Base-by-base conservation (phyloP, 1,140 invertebrate genomes). In the Zelostemma sp. region DNA sequence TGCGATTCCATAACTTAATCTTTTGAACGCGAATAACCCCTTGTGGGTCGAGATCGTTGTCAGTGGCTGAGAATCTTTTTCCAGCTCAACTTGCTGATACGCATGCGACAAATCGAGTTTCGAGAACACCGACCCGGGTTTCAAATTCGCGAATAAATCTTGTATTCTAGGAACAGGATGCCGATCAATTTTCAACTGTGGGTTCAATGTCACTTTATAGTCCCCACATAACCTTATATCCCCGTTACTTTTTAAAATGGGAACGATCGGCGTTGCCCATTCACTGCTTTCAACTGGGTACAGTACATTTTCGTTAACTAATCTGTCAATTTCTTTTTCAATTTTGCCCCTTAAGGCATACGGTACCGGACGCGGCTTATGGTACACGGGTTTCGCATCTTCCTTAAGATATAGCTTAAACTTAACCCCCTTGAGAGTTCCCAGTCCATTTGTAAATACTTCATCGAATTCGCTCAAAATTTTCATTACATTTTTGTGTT, bases 71-170 rank as follows among this genome's bases (percentile, higher is more conserved):
- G 79, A 78, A n/a, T 57, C 55, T 12, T 77, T 64, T 47, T 72
- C 72, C 21, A 83, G 51, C 43, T 59, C 50, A 1, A 84, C 43
- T 47, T 84, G 79, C 40, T 55, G 50, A 56, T 81, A 84, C 1
- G 78, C 82, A 35, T 66, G 43, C 0, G 61, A 50, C 8, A 82
- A 58, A 60, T 83, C 81, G 5, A 83, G 53, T 61, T 78, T 80
- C 6, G 74, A 60, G 70, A 80, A 83, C 14, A 77, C 77, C 6
- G 54, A 40, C 12, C 38, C 50, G 9, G 83, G 40, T 57, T 57
- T 31, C 11, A 31, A 31, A 5, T 31, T 76, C 4, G 76, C 19
- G 68, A 84, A 79, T 15, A 85, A 58, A 58, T 84, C 80, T 12
- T 78, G 74, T 8, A 72, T 67, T 18, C 60, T 53, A 0, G 78